Base-by-base conservation (phyloP, 2,797 vertebrate species). In the Huso huso region DNA sequence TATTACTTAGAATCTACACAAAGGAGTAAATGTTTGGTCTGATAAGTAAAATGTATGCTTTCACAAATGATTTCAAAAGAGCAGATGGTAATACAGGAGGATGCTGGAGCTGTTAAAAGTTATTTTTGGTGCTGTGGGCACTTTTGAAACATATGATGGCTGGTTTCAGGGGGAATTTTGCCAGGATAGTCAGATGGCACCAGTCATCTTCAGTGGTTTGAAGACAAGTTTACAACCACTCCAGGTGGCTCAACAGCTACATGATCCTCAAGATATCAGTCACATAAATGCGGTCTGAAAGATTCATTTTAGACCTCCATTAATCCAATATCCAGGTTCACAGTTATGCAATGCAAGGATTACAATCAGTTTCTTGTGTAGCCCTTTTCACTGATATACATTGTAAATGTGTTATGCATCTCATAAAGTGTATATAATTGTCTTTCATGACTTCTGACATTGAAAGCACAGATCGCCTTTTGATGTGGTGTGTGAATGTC, bases 131-230 rank as follows among this genome's bases (percentile, higher is more conserved):
- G 75, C 75, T 76, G 74, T 58, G 71, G 69, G 69, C 69, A 73
- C 71, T 76, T 73, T 73, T 75, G 71, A 78, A 74, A 73, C 71
- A 64, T 57, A 72, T 63, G 68, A 69, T 74, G 57, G 64, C 76
- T 69, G 64, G 68, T 66, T 68, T 48, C 62, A 66, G 61, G 51
- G 71, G 71, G 63, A 57, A 37, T 66, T 49, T 57, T 72, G 80
- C 76, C 81, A 84, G 71, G 68, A 73, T 15, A 65, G 76, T 83
- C 78, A 77, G 79, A 84, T 81, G 78, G 77, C 73, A 70, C 63
- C 69, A 69, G 73, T 78, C 74, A 68, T 73, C 72, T 72, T 78
- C 64, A 71, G 74, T 66, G 72, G 66, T 74, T 69, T 69, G 76
- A 65, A 51, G 69, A 65, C 68, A 71, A 57, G 71, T 64, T 74